These are phyloP conservation scores for Parazoanthus swiftii DNA, from an alignment of 92 coral and sea anemone genomes.

Conservation along the genomic window DNA sequence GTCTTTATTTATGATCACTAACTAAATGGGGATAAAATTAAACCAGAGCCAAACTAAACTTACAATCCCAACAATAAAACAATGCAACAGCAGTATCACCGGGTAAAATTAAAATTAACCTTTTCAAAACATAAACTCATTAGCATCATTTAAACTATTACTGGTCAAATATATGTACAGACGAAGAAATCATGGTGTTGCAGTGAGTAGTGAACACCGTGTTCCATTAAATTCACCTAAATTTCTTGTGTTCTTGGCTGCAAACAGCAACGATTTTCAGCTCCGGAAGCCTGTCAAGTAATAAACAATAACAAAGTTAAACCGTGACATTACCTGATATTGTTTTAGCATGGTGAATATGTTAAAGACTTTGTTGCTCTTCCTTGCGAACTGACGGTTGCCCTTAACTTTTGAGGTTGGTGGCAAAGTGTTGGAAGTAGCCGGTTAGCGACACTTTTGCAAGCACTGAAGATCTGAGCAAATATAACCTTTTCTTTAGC, in stretches of 20 bases:
- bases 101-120: too few relatives aligned
- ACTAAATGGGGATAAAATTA: neutral
- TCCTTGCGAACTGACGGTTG: too few relatives aligned
- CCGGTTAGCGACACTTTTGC: too few relatives aligned
- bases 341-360: too few relatives aligned
- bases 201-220: neutral
- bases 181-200: neutral
- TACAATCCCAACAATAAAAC: neutral
- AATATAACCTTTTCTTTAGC: too few relatives aligned
- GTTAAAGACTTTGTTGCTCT: too few relatives aligned
- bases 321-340: neutral
- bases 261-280: conserved; percentile 71
- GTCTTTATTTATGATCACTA: neutral
- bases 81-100: neutral
- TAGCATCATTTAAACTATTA: too few relatives aligned
- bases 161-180: neutral
- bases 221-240: conserved; percentile 39
- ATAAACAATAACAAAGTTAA: neutral
- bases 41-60: neutral
- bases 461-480: too few relatives aligned
- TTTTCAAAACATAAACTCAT: too few relatives aligned
- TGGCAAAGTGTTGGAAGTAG: too few relatives aligned
- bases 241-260: conserved; percentile 54
- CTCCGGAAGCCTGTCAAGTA: conserved; percentile 70
- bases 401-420: too few relatives aligned